phyloP scores from a whole-genome alignment of 1,140 invertebrate species.

The Penaeus vannamei region DNA sequence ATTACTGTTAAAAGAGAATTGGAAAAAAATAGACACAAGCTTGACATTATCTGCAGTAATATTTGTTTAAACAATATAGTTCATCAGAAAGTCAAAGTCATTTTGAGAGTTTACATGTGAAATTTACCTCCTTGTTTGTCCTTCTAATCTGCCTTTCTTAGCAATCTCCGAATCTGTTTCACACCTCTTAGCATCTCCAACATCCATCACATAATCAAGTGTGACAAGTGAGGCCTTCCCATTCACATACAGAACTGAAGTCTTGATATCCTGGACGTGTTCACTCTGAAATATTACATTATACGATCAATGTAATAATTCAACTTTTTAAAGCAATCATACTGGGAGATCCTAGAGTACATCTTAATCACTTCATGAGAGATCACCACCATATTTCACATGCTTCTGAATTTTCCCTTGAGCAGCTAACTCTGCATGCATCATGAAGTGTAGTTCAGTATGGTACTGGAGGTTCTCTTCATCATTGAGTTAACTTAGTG shows the following conservation, averaged over 20 bases:
- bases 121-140: slow-evolving; percentile 68
- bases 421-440: no score
- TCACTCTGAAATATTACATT: slow-evolving; percentile 78
- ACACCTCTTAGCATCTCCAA: slow-evolving; percentile 66
- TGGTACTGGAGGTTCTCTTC: no score
- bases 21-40: background rate
- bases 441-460: no score
- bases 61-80: background rate
- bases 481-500: no score
- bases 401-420: no score
- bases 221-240: slow-evolving; percentile 83
- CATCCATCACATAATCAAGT: slow-evolving; percentile 71
- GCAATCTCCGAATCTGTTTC: slow-evolving; percentile 69
- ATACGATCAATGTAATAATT: background rate
- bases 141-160: slow-evolving; percentile 69
- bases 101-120: background rate
- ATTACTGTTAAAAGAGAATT: slow-evolving; percentile 51
- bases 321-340: background rate
- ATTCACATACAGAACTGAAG: slow-evolving; percentile 83
- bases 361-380: no score
- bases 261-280: slow-evolving; percentile 85
- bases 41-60: background rate
- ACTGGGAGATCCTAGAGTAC: no score
- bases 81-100: background rate
- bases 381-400: no score